A percentile compares a stretch with the other conserved stretches of the same genome.
Evolutionary conservation across 1,140 invertebrate species (phyloP).

Genomic region (Ruditapes philippinarum): DNA sequence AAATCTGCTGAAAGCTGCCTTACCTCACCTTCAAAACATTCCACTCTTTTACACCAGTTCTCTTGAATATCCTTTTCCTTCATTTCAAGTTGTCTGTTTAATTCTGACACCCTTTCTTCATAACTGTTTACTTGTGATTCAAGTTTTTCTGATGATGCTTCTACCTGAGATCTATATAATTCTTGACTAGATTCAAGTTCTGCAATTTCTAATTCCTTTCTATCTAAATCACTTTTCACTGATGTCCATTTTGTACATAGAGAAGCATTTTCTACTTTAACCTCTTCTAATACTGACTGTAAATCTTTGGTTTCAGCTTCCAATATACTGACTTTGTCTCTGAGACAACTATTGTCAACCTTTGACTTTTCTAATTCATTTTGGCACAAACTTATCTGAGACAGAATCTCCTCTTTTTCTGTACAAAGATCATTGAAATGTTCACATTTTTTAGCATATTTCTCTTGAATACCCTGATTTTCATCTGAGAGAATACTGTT

Average conservation of each 20-base stretch:
- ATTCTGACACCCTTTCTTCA: background rate
- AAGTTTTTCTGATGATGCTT: background rate
- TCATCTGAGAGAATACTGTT: background rate
- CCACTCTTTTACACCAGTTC: background rate
- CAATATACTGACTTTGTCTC: background rate
- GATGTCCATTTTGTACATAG: background rate
- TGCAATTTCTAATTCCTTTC: background rate
- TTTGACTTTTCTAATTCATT: background rate
- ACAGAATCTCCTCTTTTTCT: background rate
- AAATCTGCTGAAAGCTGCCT: background rate
- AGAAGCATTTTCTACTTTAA: background rate
- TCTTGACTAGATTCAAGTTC: constrained; percentile 28
- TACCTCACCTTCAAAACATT: background rate
- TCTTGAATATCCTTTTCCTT: constrained; percentile 18
- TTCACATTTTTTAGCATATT: background rate
- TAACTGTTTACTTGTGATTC: background rate
- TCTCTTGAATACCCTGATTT: background rate
- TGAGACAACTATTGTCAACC: background rate
- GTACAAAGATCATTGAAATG: background rate
- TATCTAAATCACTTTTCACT: background rate
- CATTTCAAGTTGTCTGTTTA: background rate
- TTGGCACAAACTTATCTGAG: constrained; percentile 14
- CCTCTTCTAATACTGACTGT: constrained; percentile 8
- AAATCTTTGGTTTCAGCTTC: constrained; percentile 16
- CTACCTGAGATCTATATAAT: background rate